Percentiles rank a stretch among this genome's conserved stretches.
Conservation (phyloP, 2,113 vertebrate species). For the Phrynosoma platyrhinos region DNA sequence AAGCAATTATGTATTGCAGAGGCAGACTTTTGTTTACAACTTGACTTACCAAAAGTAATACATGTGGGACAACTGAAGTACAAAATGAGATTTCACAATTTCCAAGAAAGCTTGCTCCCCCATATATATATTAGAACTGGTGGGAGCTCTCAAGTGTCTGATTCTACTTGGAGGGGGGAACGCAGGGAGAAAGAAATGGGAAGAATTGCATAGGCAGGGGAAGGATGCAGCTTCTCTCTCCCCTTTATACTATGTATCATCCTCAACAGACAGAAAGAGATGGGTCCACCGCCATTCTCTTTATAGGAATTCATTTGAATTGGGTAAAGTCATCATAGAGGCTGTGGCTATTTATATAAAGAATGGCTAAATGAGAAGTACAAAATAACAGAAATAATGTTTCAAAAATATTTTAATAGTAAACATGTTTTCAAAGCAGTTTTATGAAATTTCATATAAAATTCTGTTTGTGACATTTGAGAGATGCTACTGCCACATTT, state of each 20-base stretch:
- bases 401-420: conserved; percentile 61
- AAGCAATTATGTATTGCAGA: too few relatives aligned
- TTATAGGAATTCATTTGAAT: background rate
- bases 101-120: too few relatives aligned
- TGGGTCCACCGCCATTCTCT: background rate
- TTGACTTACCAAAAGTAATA: too few relatives aligned
- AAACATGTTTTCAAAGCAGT: conserved; percentile 14
- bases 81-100: background rate
- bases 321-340: background rate
- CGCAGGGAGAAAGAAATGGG: background rate
- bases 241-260: background rate
- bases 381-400: background rate
- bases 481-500: background rate
- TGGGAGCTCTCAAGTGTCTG: background rate
- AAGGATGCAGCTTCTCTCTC: background rate
- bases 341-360: background rate
- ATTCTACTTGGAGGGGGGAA: background rate
- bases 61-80: too few relatives aligned
- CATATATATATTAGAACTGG: background rate
- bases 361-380: background rate
- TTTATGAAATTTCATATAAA: conserved; percentile 39
- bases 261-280: too few relatives aligned
- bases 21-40: too few relatives aligned
- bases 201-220: background rate
- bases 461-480: background rate